Percentiles rank a stretch among this genome's conserved stretches.
Conservation (phyloP, 1,140 invertebrate genomes). For the Tenebrio molitor region DNA sequence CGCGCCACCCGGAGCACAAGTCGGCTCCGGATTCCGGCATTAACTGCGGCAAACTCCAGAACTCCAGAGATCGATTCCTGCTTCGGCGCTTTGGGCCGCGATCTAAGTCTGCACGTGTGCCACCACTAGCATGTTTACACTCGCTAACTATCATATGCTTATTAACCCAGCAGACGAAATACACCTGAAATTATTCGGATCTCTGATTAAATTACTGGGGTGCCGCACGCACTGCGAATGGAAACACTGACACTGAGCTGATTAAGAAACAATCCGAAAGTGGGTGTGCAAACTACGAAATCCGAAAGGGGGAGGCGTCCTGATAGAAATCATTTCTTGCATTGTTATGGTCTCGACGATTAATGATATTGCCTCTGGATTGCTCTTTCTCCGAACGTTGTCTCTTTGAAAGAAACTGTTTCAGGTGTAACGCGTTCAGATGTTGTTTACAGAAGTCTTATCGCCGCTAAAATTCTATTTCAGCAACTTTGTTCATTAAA, state of each 20-base stretch:
- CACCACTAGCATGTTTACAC: slow-evolving; percentile 30
- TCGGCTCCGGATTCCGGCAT: slow-evolving; percentile 50
- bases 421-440: background rate
- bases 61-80: slow-evolving; percentile 52
- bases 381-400: too few relatives aligned
- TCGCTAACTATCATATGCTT: slow-evolving; percentile 38
- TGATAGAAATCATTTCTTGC: background rate
- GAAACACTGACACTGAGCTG: background rate
- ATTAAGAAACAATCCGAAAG: background rate
- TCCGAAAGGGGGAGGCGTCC: background rate
- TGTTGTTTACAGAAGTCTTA: slow-evolving; percentile 8
- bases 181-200: slow-evolving; percentile 16
- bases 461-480: slow-evolving; percentile 29
- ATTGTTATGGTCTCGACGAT: background rate
- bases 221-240: background rate
- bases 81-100: slow-evolving; percentile 47
- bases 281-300: background rate
- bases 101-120: slow-evolving; percentile 23
- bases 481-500: slow-evolving; percentile 32
- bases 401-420: background rate
- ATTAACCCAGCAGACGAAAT: slow-evolving; percentile 26
- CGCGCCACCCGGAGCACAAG: slow-evolving; percentile 45
- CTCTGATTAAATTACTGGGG: slow-evolving; percentile 7
- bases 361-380: too few relatives aligned
- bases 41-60: slow-evolving; percentile 49